Conservation (phyloP, 2,113 vertebrate genomes). For the Perca schrenkii region DNA sequence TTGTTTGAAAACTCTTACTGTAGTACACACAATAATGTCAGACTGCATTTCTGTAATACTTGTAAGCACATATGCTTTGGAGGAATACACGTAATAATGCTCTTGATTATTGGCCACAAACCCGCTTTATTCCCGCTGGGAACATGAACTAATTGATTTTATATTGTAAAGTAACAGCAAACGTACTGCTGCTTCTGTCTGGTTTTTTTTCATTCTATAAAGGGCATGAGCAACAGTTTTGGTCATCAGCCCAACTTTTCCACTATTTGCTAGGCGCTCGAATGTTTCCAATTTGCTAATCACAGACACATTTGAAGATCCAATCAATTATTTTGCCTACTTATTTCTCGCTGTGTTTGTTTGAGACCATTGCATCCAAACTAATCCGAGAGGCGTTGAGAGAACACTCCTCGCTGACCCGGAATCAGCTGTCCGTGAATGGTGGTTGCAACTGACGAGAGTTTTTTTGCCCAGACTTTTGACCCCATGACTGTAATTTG, state of each 20-base stretch:
- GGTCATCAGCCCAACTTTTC: conserved; percentile 21
- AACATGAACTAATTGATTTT: conserved; percentile 9
- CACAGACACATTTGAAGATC: conserved; percentile 24
- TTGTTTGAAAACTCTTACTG: background rate
- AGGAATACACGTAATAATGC: background rate
- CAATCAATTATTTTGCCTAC: conserved; percentile 61
- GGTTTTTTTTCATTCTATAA: background rate
- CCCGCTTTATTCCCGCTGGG: background rate
- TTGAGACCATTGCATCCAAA: conserved; percentile 64
- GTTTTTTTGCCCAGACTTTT: background rate
- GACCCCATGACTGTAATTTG: conserved; percentile 16
- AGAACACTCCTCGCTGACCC: conserved; percentile 39
- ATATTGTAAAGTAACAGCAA: background rate
- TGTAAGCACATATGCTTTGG: background rate
- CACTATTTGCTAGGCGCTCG: background rate
- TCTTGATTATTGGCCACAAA: background rate
- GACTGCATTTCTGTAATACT: background rate
- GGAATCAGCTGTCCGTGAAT: conserved; percentile 18
- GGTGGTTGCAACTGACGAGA: background rate
- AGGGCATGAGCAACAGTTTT: background rate
- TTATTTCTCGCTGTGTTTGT: conserved; percentile 58
- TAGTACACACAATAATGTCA: background rate
- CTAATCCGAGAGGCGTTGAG: conserved; percentile 26
- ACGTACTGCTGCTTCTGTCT: conserved; percentile 1
- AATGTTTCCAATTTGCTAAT: conserved; percentile 25